Evolutionary conservation across 2,113 vertebrate genomes (phyloP).

Genomic region (Plecturocebus donacophilus): DNA sequence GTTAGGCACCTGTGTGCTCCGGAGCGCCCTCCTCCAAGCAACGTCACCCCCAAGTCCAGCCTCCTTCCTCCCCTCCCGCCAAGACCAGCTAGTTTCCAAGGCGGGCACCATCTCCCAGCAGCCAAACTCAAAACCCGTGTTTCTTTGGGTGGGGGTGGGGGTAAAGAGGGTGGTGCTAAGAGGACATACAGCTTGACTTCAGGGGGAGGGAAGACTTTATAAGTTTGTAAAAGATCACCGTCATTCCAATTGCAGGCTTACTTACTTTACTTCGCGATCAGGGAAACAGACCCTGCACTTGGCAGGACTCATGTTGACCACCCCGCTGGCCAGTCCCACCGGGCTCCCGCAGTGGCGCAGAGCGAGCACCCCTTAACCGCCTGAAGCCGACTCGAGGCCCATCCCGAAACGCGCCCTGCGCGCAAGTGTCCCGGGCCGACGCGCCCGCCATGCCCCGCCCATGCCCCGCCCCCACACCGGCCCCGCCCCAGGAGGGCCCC

Average conservation of each 20-base stretch:
- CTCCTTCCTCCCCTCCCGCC: background rate
- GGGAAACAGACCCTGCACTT: slow-evolving; percentile 65
- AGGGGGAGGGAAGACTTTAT: rapidly evolving
- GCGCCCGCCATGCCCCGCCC: background rate
- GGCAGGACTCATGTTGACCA: slow-evolving; percentile 67
- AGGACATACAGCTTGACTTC: background rate
- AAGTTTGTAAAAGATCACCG: background rate
- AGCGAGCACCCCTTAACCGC: background rate
- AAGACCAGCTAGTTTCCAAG: background rate
- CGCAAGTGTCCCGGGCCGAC: slow-evolving; percentile 13
- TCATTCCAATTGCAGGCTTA: background rate
- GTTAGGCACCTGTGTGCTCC: background rate
- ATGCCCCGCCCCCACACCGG: background rate
- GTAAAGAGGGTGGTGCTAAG: background rate
- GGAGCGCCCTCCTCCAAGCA: background rate
- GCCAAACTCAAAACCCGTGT: background rate
- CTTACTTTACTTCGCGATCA: slow-evolving; percentile 65
- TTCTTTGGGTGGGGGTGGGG: background rate
- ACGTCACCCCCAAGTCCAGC: background rate
- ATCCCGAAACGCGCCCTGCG: slow-evolving; percentile 60
- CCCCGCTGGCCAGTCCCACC: background rate
- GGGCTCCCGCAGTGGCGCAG: background rate
- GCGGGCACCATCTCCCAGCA: background rate
- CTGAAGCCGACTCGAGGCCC: background rate
- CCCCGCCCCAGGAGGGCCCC: background rate